Evolutionary conservation across 2,113 vertebrate genomes (phyloP).

Genomic region (Apus apus): DNA sequence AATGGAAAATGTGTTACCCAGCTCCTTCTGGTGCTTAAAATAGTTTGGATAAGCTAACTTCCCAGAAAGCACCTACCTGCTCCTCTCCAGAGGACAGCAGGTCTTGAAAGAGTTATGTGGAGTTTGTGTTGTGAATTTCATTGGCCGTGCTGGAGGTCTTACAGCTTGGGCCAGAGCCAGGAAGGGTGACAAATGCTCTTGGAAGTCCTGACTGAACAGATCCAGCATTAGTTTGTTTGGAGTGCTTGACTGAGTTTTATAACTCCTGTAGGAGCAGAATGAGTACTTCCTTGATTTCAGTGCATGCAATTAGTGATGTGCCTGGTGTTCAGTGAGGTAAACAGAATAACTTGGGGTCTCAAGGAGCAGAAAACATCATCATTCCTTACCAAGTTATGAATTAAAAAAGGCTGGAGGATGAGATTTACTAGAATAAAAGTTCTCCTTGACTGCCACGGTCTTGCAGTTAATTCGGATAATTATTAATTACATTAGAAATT

Average conservation of each 20-base stretch:
- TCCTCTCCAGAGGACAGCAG: not conserved
- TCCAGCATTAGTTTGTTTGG: not conserved
- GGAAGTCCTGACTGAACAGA: not conserved
- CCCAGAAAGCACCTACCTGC: not conserved
- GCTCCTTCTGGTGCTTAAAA: not conserved
- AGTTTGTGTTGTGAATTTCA: not conserved
- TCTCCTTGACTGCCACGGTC: not conserved
- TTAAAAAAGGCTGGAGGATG: not conserved
- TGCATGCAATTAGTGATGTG: not conserved
- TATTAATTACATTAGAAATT: not conserved
- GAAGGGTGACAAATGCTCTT: not conserved
- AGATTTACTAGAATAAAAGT: not conserved
- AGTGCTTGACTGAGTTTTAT: not conserved
- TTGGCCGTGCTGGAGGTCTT: fast-evolving
- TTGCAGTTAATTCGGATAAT: not conserved
- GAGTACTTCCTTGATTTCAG: not conserved
- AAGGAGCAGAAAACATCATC: not conserved
- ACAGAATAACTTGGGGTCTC: not conserved
- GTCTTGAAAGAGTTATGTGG: not conserved
- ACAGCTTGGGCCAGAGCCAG: not conserved
- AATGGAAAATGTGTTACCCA: not conserved
- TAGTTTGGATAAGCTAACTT: not conserved
- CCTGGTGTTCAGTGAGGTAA: not conserved
- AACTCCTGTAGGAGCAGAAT: not conserved
- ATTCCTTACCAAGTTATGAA: not conserved